A percentile compares a stretch with the other conserved stretches of the same genome.
These are phyloP conservation scores for Littorina saxatilis DNA, from an alignment of 1,140 invertebrate species.

Conservation along the genomic window DNA sequence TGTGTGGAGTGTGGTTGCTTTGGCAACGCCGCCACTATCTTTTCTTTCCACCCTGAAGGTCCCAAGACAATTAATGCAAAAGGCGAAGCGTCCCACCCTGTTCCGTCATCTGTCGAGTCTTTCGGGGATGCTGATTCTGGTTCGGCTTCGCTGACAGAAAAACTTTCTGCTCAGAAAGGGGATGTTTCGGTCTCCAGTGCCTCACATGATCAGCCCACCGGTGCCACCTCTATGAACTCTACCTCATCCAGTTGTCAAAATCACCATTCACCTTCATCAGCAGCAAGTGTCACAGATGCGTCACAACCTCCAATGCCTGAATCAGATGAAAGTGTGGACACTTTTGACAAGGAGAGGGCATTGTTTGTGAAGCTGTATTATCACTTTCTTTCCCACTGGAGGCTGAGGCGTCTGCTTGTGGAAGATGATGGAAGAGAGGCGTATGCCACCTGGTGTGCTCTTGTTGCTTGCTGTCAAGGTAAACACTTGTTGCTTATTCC, in stretches of 20 bases:
- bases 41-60: not conserved
- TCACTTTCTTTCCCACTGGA: conserved; percentile 19
- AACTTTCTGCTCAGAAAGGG: not conserved
- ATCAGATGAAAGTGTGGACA: not conserved
- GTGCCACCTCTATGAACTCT: no score
- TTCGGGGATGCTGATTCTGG: not conserved
- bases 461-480: conserved; percentile 38
- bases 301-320: no score
- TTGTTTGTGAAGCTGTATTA: conserved; percentile 29
- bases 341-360: conserved; percentile 24
- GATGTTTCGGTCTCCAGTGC: not conserved
- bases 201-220: not conserved
- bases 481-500: conserved; percentile 16
- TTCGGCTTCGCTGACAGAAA: not conserved
- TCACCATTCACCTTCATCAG: no score
- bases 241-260: no score
- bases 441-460: conserved; percentile 38
- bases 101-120: not conserved
- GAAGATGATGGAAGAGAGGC: not conserved
- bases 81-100: not conserved
- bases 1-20: conserved; percentile 46
- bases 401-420: not conserved
- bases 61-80: not conserved
- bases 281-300: no score
- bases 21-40: conserved; percentile 35